Evolutionary conservation across 2,888 invertebrate genomes (phyloP).

Genomic region (Cecidostiba fungosa): DNA sequence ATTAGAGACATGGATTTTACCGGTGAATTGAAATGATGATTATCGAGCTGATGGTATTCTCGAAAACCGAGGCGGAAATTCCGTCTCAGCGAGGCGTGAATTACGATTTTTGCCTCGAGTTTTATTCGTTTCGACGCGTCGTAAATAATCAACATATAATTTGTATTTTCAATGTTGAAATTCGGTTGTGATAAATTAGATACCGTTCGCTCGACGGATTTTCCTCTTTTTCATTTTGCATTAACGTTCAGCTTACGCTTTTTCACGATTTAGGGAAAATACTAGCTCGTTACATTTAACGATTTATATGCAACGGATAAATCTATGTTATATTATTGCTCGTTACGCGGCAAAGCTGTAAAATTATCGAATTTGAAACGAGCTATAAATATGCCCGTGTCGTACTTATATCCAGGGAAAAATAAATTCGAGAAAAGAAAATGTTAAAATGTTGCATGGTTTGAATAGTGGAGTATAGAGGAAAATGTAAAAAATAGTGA

Average conservation of each 20-base stretch:
- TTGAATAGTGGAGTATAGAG: too few relatives aligned
- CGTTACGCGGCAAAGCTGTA: neutral
- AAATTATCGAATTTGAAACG: neutral
- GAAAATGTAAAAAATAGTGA: too few relatives aligned
- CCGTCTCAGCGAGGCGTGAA: conserved; percentile 22
- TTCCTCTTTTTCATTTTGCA: conserved; percentile 19
- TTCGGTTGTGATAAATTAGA: conserved; percentile 12
- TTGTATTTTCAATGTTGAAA: conserved; percentile 13
- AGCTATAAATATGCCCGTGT: neutral
- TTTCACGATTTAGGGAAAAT: neutral
- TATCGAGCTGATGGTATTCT: neutral
- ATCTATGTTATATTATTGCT: neutral
- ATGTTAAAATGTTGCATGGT: neutral
- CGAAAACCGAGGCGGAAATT: neutral
- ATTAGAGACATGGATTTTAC: neutral
- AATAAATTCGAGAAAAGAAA: neutral
- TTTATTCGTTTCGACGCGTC: neutral
- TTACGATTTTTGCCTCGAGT: conserved; percentile 30
- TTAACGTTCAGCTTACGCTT: neutral
- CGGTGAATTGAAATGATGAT: neutral
- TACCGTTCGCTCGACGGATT: neutral
- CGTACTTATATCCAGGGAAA: neutral
- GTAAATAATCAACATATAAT: conserved; percentile 11
- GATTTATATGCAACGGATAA: neutral
- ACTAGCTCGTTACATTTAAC: neutral